Base-by-base conservation (phyloP, 2,797 vertebrate genomes). In the Benthosema pterotum region DNA sequence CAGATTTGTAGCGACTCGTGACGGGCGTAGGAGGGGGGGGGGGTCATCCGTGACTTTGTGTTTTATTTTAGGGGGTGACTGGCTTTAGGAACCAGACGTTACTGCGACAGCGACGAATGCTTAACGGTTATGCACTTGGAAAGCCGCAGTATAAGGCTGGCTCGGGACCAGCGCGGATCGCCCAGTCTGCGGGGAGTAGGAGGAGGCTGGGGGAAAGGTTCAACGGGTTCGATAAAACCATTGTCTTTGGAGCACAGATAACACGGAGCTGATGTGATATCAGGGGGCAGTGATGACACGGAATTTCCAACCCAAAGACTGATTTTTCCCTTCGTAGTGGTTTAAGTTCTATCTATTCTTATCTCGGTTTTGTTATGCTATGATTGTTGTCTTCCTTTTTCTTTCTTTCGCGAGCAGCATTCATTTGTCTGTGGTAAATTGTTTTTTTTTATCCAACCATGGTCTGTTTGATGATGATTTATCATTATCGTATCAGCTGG, bases 11-110 rank as follows among this genome's bases (percentile, higher is more conserved):
- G 78, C 63, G n/a, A n/a, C n/a, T n/a, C n/a, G n/a, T n/a, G n/a
- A n/a, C n/a, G n/a, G n/a, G n/a, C n/a, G n/a, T n/a, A n/a, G n/a
- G n/a, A n/a, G n/a, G n/a, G n/a, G n/a, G n/a, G n/a, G n/a, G n/a
- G n/a, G n/a, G n/a, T n/a, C 65, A 19, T 74, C 68, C 66, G 79
- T 68, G 54, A 75, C 64, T 71, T 56, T 28, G 8, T 56, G 73
- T 79, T 87, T 88, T 83, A 83, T 89, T 88, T 87, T 67, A 62
- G 74, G 63, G 58, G n/a, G n/a, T n/a, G n/a, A n/a, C n/a, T 43
- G 5, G 47, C 74, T 61, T 68, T n/a, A n/a, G 71, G 71, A 54
- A 50, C 55, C 82, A 75, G 78, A 81, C 77, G 60, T 81, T 74
- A 78, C 76, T 2, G 11, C 67, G 71, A 79, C 72, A 57, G 64